Percentiles rank a stretch among this genome's conserved stretches.
phyloP scores from a whole-genome alignment of 2,113 vertebrate genomes.

The Cephalopholis sonnerati region DNA sequence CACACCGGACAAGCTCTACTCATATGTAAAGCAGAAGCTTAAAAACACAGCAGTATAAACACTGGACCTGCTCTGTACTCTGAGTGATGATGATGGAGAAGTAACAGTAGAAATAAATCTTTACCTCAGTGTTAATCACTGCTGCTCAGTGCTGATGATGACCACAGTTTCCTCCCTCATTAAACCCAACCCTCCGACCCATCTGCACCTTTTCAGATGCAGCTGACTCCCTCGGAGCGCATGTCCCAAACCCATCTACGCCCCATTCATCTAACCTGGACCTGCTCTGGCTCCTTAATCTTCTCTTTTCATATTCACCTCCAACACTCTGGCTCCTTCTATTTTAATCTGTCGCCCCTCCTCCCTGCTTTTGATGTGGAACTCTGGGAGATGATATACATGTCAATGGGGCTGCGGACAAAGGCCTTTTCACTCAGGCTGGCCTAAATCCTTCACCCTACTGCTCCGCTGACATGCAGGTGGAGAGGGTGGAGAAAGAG shows the following conservation, averaged over 20 bases:
- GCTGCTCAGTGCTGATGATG: conserved; percentile 36
- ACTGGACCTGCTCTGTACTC: too few species aligned
- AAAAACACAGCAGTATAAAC: too few species aligned
- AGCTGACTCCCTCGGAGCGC: conserved; percentile 61
- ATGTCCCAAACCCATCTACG: conserved; percentile 51
- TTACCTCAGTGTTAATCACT: not conserved
- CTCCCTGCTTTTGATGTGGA: conserved; percentile 64
- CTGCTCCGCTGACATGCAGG: conserved; percentile 74
- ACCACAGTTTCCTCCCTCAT: conserved; percentile 1
- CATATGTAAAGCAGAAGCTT: too few species aligned
- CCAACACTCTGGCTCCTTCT: conserved; percentile 47
- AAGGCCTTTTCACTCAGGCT: conserved; percentile 79
- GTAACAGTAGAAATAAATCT: not conserved
- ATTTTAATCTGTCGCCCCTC: conserved; percentile 38
- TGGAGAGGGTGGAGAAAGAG: conserved; percentile 71
- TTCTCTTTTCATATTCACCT: conserved; percentile 64
- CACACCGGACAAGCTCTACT: too few species aligned
- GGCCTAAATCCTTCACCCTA: conserved; percentile 72
- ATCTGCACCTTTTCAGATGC: conserved; percentile 75
- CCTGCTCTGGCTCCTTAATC: conserved; percentile 69
- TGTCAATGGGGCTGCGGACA: conserved; percentile 83
- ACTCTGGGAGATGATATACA: conserved; percentile 85
- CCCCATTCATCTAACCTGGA: conserved; percentile 66
- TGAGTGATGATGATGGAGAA: too few species aligned
- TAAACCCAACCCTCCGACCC: conserved; percentile 38